Conservation (phyloP, 2,888 invertebrate species). For the Mechanitis messenoides region DNA sequence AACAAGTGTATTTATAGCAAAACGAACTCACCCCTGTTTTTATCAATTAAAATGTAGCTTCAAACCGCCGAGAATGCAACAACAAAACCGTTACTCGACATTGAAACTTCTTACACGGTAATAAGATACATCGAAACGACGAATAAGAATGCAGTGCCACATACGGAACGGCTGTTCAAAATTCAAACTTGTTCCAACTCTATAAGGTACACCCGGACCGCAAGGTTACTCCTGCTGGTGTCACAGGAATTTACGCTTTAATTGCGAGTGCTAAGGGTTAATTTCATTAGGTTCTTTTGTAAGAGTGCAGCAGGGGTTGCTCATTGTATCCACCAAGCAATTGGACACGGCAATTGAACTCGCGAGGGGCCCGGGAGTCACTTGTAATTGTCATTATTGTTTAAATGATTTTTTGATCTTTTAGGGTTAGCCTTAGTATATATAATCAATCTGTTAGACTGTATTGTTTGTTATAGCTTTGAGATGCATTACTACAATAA, state of each 20-base stretch:
- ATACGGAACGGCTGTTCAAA: background rate
- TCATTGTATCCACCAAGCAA: slow-evolving; percentile 42
- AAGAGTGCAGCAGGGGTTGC: slow-evolving; percentile 26
- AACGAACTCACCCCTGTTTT: slow-evolving; percentile 48
- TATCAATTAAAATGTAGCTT: slow-evolving; percentile 58
- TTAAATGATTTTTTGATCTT: slow-evolving; percentile 21
- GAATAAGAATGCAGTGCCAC: slow-evolving; percentile 10
- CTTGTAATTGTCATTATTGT: slow-evolving; percentile 20
- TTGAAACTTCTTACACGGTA: slow-evolving; percentile 21
- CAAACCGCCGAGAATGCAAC: slow-evolving; percentile 33
- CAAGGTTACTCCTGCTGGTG: slow-evolving; percentile 33
- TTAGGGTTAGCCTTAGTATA: background rate
- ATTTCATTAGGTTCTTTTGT: slow-evolving; percentile 40
- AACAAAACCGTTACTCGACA: slow-evolving; percentile 23
- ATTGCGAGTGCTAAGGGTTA: slow-evolving; percentile 45
- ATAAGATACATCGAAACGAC: slow-evolving; percentile 26
- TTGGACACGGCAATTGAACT: slow-evolving; percentile 32
- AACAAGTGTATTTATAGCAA: slow-evolving; percentile 35
- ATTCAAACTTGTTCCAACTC: slow-evolving; percentile 3
- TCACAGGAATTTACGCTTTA: slow-evolving; percentile 52
- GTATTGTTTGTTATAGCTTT: too few relatives aligned
- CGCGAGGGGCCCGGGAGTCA: slow-evolving; percentile 21
- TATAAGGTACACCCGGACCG: slow-evolving; percentile 3
- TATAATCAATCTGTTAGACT: too few relatives aligned
- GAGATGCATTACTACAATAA: too few relatives aligned